Conservation (phyloP, 2,797 vertebrate genomes). For the Gallinago nigripennis region DNA sequence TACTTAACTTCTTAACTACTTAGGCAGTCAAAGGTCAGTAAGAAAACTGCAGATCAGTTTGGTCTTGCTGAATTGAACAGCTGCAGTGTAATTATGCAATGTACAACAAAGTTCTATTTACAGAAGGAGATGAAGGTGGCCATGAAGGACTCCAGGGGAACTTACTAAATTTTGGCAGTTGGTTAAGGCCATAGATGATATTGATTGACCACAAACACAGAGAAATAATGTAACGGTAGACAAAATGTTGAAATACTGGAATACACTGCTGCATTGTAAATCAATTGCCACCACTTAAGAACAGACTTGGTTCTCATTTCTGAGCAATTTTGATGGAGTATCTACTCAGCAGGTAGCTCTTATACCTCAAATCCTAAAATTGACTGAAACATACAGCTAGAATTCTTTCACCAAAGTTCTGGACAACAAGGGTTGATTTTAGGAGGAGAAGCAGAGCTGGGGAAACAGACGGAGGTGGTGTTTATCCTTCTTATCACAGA, state of each 20-base stretch:
- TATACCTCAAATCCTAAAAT: background rate
- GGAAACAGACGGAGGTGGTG: background rate
- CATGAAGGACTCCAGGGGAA: background rate
- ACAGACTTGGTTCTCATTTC: background rate
- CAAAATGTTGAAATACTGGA: background rate
- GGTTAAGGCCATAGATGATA: background rate
- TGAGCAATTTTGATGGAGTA: background rate
- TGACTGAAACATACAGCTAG: background rate
- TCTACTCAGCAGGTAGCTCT: background rate
- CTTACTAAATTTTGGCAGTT: background rate
- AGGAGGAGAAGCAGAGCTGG: background rate
- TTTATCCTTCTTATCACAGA: background rate
- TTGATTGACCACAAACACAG: background rate
- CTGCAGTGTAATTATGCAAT: background rate
- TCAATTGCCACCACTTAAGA: background rate
- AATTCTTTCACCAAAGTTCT: background rate
- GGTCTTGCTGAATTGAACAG: background rate
- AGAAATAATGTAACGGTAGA: background rate
- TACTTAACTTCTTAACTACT: background rate
- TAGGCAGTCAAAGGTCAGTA: background rate
- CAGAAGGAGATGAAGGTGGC: background rate
- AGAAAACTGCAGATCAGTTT: background rate
- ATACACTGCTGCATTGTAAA: background rate
- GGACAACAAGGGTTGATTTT: background rate
- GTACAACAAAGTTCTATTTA: background rate